Evolutionary conservation across 23 tunicate species (phyloP), one percentile per base, ranked within the genome.

Genomic region (Pegea sp.): DNA sequence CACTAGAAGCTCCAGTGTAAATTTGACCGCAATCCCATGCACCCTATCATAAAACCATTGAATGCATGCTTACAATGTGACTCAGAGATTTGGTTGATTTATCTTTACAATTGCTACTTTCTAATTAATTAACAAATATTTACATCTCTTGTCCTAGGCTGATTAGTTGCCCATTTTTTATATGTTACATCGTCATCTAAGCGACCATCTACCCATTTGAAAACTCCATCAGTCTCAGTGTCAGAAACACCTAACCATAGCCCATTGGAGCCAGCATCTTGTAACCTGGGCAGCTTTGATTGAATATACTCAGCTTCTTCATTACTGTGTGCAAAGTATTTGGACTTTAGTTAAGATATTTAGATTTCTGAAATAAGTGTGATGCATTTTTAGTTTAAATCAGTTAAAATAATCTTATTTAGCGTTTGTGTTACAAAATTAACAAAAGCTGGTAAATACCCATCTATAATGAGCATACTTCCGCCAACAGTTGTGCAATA

Each of bases 221-320:
- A 90, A 22, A 59, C 66, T 29, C 98, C 98, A 33, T 90, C 98
- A 6, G 34, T 32, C 4, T 71, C 76, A 13, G 78, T 44, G 44
- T 90, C 98, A 18, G 98, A 90, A 20, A 77, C 33, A 7, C 98
- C 98, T n/a, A 90, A 44, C 98, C 98, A 90, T 31, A 90, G 23
- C 21, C 64, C 84, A 34, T 26, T 42, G 7, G 84, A 42, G 19
- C 95, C 95, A 5, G 61, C 75, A 64, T 84, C 86, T 30, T 24
- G 61, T 13, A 84, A 38, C 19, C 63, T 76, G 6, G 72, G 95
- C 28, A 74, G 53, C 31, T 57, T 65, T 6, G 58, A 19, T 64
- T 33, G 64, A 43, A 90, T 49, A 57, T 70, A 90, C 22, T 65
- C 49, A 29, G 74, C 77, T 54, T 71, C 63, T 22, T 60, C 92